Conservation (phyloP, 2,888 invertebrate species). For the Leucoma salicis region DNA sequence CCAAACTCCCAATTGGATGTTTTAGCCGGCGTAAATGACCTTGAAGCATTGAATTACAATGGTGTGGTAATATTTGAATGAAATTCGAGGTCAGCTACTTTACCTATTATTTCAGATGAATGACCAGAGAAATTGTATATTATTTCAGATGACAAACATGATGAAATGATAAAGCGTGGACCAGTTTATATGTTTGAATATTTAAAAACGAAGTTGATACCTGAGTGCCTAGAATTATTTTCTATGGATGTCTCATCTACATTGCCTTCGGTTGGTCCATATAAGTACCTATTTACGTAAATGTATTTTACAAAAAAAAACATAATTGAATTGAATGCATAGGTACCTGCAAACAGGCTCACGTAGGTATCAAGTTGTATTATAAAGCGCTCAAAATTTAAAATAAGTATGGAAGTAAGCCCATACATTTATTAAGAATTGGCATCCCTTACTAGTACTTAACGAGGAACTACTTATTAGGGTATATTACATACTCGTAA, state of each 20-base stretch:
- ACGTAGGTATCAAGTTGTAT: too few relatives aligned
- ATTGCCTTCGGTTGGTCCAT: slow-evolving; percentile 46
- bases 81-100: slow-evolving; percentile 21
- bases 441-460: too few relatives aligned
- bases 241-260: slow-evolving; percentile 47
- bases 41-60: slow-evolving; percentile 83
- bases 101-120: neutral
- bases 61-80: slow-evolving; percentile 46
- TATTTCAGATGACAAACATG: slow-evolving; percentile 80
- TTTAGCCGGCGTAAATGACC: slow-evolving; percentile 85
- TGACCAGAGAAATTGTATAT: slow-evolving; percentile 5
- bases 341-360: too few relatives aligned
- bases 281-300: neutral
- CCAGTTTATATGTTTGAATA: slow-evolving; percentile 79
- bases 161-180: slow-evolving; percentile 81
- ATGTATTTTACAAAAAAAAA: too few relatives aligned
- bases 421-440: too few relatives aligned
- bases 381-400: too few relatives aligned
- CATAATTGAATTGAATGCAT: too few relatives aligned
- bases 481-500: too few relatives aligned
- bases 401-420: too few relatives aligned
- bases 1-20: slow-evolving; percentile 83
- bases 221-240: slow-evolving; percentile 75
- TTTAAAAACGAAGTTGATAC: slow-evolving; percentile 81
- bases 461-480: too few relatives aligned